A percentile compares a stretch with the other conserved stretches of the same genome.
These are phyloP conservation scores for Coracopsis vasa DNA, from an alignment of 2,113 vertebrate species.

Conservation along the genomic window DNA sequence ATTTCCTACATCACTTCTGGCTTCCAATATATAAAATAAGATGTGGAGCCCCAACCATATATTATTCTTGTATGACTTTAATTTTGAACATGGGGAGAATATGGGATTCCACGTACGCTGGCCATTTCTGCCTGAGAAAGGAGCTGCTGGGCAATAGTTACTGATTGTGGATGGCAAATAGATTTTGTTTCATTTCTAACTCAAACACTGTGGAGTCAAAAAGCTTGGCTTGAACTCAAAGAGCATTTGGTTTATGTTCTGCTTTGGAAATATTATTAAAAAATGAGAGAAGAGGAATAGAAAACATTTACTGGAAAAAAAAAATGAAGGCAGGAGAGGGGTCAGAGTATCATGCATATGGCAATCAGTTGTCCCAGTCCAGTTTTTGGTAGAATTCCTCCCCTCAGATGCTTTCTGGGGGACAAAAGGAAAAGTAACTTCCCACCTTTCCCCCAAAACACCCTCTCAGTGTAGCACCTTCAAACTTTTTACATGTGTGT, in stretches of 20 bases:
- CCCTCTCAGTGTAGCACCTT: neutral
- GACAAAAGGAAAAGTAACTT: neutral
- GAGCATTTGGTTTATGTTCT: slow-evolving; percentile 50
- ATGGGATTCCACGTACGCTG: neutral
- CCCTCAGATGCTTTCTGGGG: neutral
- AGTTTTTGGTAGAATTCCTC: neutral
- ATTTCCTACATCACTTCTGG: neutral
- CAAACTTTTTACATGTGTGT: neutral
- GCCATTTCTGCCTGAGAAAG: neutral
- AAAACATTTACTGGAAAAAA: slow-evolving; percentile 4
- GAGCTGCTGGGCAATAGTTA: slow-evolving; percentile 3
- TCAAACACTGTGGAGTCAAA: slow-evolving; percentile 22
- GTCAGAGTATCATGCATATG: neutral
- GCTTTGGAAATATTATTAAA: slow-evolving; percentile 46
- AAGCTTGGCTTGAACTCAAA: slow-evolving; percentile 47
- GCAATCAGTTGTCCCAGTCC: neutral
- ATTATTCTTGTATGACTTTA: neutral
- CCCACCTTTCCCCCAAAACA: neutral
- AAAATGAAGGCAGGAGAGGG: neutral
- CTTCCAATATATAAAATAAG: neutral
- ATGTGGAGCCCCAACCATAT: neutral
- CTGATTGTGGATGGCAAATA: slow-evolving; percentile 24
- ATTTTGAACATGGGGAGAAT: neutral
- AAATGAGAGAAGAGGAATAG: slow-evolving; percentile 22
- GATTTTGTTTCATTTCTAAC: slow-evolving; percentile 21